Evolutionary conservation across 1,140 invertebrate genomes (phyloP), one percentile per base, ranked within the genome.

Genomic region (honey bee (Apis mellifera)): DNA sequence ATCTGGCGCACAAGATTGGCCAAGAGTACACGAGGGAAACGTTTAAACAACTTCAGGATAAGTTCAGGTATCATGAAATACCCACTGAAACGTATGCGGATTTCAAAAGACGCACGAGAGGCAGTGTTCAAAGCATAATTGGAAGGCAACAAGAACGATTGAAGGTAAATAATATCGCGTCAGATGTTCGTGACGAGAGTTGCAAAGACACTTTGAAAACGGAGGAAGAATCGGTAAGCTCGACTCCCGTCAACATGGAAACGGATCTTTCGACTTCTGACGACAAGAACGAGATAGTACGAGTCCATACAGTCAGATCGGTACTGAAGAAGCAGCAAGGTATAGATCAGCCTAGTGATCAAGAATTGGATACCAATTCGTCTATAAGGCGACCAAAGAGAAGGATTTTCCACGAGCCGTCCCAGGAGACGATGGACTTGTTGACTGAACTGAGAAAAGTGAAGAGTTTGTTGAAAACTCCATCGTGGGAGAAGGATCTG

Each of bases 401-500:
- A 21, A 88, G 84, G 12, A 91, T 94, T 55, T 66, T 90, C n/a
- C 92, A 93, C 68, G 92, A 94, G 32, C 93, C 93, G 4, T 94
- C 92, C 0, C 93, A 94, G 75, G 93, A 94, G 71, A 94, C 93
- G 0, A 91, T 94, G 86, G 91, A 94, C 79, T 71, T 94, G 17
- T 59, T 94, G 23, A 92, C 92, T 0, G 93, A 94, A 65, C 70
- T 94, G n/a, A 88, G 90, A 12, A 92, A 89, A 57, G 92, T 94
- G 1, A 94, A 94, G 72, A 94, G 92, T 69, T 75, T 92, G 23
- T 68, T 94, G 15, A 92, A 90, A 21, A 92, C 92, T 0, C 93
- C 93, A 1, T 92, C 93, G 0, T 86, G 89, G 59, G 92, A 93
- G 60, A 91, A 89, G 72, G 90, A 91, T 32, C 50, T 89, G 9